phyloP scores from a whole-genome alignment of 2,797 vertebrate species.

The Astyanax mexicanus region DNA sequence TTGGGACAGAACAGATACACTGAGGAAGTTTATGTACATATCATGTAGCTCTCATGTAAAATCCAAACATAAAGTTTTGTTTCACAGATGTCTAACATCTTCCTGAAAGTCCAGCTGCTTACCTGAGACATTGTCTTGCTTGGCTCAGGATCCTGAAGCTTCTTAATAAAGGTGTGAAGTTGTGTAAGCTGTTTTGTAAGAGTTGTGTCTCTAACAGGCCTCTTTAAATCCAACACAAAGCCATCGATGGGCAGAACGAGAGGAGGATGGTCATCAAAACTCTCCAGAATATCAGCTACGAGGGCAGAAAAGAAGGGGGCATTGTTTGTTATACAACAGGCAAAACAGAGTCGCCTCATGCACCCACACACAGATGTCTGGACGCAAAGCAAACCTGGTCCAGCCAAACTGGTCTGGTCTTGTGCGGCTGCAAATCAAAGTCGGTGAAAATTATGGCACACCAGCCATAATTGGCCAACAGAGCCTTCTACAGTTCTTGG shows the following conservation, averaged over 20 bases:
- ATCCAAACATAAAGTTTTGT: too few species aligned
- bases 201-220: slow-evolving; percentile 56
- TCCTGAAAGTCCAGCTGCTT: slow-evolving; percentile 2
- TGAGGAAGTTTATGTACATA: too few species aligned
- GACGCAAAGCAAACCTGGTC: not conserved
- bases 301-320: not conserved
- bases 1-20: too few species aligned
- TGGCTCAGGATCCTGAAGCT: slow-evolving; percentile 33
- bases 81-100: not conserved
- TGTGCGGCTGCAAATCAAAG: not conserved
- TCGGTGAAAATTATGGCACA: too few species aligned
- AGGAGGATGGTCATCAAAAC: slow-evolving; percentile 81
- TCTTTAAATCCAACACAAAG: slow-evolving; percentile 71
- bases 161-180: slow-evolving; percentile 64
- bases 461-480: not conserved
- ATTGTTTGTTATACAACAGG: not conserved
- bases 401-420: not conserved
- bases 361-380: slow-evolving; percentile 10
- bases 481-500: not conserved
- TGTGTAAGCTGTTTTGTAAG: slow-evolving; percentile 67
- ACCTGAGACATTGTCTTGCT: slow-evolving; percentile 62
- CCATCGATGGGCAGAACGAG: slow-evolving; percentile 75
- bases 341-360: not conserved
- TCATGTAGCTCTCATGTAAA: too few species aligned
- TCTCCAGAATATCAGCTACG: slow-evolving; percentile 79